Evolutionary conservation across 2,888 invertebrate species (phyloP).

Genomic region (Caenorhabditis virilis): DNA sequence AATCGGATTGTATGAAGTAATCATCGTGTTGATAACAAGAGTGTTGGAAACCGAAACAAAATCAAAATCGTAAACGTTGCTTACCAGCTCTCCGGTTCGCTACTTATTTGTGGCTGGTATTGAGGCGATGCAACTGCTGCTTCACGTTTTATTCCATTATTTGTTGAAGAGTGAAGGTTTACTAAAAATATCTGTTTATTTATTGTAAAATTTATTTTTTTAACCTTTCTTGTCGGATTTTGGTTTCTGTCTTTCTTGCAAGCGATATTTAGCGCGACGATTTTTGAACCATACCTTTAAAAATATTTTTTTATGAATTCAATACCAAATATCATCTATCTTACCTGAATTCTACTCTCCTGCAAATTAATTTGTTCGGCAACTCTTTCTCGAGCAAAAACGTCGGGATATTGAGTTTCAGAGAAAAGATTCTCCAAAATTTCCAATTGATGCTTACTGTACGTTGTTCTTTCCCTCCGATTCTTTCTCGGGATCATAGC

Average conservation of each 20-base stretch:
- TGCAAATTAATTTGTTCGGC: slow-evolving; percentile 63
- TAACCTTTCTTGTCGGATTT: slow-evolving; percentile 30
- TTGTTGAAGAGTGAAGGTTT: not conserved
- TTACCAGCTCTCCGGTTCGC: slow-evolving; percentile 49
- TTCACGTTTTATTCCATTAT: not conserved
- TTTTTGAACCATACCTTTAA: slow-evolving; percentile 67
- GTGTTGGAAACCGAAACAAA: slow-evolving; percentile 5
- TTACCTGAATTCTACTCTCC: slow-evolving; percentile 63
- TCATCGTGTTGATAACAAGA: not conserved
- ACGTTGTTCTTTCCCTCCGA: slow-evolving; percentile 63
- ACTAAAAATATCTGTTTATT: not conserved
- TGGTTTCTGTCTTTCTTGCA: slow-evolving; percentile 64
- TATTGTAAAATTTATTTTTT: not conserved
- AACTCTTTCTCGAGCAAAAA: slow-evolving; percentile 61
- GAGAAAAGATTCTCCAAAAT: slow-evolving; percentile 47
- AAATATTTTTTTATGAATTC: slow-evolving; percentile 1
- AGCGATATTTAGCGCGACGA: slow-evolving; percentile 63
- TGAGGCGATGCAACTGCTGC: slow-evolving; percentile 9
- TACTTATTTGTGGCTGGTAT: slow-evolving; percentile 42
- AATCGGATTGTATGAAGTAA: not conserved
- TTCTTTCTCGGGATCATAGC: slow-evolving; percentile 57
- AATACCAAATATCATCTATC: slow-evolving; percentile 4
- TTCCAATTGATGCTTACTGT: slow-evolving; percentile 62
- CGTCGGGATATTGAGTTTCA: slow-evolving; percentile 60
- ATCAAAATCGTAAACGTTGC: slow-evolving; percentile 9